Conservation (phyloP, 2,797 vertebrate genomes). For the Heliangelus exortis region DNA sequence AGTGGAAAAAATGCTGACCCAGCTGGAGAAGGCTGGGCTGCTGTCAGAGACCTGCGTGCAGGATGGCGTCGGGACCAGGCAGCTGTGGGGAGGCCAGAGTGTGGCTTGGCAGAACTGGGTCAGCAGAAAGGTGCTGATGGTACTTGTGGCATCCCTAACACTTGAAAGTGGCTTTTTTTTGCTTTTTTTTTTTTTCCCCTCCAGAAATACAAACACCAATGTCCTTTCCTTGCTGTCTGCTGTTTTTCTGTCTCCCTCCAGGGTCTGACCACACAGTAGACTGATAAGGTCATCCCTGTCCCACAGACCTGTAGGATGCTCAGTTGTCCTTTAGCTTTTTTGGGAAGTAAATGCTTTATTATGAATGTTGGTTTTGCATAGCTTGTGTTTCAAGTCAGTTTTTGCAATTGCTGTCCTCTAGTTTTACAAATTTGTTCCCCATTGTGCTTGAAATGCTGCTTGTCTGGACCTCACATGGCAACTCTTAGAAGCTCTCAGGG, state of each 20-base stretch:
- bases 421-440: neutral
- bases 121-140: neutral
- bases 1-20: neutral
- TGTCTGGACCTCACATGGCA: neutral
- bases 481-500: neutral
- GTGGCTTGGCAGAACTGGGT: neutral
- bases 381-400: neutral
- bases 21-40: neutral
- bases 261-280: neutral
- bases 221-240: neutral
- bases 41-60: neutral
- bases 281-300: neutral
- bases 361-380: neutral
- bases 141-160: rapidly evolving
- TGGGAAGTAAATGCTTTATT: neutral
- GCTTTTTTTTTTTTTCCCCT: no score
- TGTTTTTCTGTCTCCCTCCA: neutral
- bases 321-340: neutral
- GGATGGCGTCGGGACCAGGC: neutral
- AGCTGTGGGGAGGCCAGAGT: rapidly evolving
- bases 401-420: neutral
- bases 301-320: neutral
- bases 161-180: neutral
- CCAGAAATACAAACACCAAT: rapidly evolving
- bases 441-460: neutral